Conservation (phyloP, 2,888 invertebrate genomes). For the Buathra laborator region DNA sequence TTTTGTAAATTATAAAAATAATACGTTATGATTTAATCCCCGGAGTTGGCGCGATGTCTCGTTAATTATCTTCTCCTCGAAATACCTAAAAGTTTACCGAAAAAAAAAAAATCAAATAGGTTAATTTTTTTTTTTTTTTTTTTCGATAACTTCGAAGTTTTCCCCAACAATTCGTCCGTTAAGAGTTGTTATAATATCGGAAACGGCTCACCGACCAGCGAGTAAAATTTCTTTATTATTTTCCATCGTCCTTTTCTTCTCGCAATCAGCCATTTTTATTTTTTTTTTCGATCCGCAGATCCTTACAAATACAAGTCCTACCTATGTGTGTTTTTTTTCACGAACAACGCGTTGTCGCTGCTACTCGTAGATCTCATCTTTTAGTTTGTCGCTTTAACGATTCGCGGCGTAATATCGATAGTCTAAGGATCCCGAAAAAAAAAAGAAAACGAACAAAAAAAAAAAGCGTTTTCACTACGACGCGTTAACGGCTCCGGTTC, state of each 20-base stretch:
- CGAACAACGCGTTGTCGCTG: not conserved
- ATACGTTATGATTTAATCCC: conserved; percentile 77
- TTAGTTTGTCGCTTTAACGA: conserved; percentile 39
- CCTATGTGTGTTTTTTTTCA: conserved; percentile 32
- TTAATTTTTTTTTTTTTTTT: not conserved
- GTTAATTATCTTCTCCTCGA: conserved; percentile 52
- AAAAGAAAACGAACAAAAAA: conserved; percentile 16
- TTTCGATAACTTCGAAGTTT: conserved; percentile 15
- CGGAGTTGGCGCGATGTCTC: conserved; percentile 73
- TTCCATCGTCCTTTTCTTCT: not conserved
- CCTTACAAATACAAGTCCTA: conserved; percentile 49
- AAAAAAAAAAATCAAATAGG: conserved; percentile 15
- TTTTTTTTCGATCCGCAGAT: conserved; percentile 16
- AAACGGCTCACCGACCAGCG: conserved; percentile 9
- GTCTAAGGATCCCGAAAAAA: conserved; percentile 25
- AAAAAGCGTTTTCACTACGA: conserved; percentile 41
- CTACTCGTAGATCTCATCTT: conserved; percentile 11
- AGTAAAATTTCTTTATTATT: conserved; percentile 3
- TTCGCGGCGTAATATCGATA: conserved; percentile 33
- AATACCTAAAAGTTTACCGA: conserved; percentile 16
- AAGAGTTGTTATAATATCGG: conserved; percentile 23
- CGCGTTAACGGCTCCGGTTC: conserved; percentile 34
- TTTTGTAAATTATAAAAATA: conserved; percentile 83
- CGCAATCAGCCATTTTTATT: conserved; percentile 10
- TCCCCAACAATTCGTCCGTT: conserved; percentile 30